Evolutionary conservation across 2,113 vertebrate genomes (phyloP).

Genomic region (Motacilla alba): DNA sequence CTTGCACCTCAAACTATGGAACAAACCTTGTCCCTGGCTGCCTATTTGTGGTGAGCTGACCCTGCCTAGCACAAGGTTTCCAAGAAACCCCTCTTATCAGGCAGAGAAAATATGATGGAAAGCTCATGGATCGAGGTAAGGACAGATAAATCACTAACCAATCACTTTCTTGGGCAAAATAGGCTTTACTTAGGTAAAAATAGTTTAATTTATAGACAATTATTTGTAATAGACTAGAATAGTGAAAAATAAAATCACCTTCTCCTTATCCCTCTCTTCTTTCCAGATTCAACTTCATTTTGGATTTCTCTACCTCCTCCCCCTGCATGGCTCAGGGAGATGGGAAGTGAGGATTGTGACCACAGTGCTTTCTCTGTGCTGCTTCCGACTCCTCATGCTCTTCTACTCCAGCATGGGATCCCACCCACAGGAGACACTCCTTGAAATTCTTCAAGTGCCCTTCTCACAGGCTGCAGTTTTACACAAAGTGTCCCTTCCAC

Average conservation of each 20-base stretch:
- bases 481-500: not conserved
- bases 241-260: not conserved
- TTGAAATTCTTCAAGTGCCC: not conserved
- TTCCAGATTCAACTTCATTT: not conserved
- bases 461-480: not conserved
- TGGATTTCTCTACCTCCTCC: not conserved
- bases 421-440: not conserved
- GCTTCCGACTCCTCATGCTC: not conserved
- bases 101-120: not conserved
- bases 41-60: not conserved
- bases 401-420: fast-evolving
- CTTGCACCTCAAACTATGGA: not conserved
- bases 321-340: fast-evolving
- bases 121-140: fast-evolving
- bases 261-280: not conserved
- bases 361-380: not conserved
- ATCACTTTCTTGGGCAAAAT: not conserved
- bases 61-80: not conserved
- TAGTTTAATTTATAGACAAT: not conserved
- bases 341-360: not conserved
- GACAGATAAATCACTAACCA: not conserved
- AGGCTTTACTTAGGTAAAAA: not conserved
- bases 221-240: not conserved
- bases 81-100: not conserved
- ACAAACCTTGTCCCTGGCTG: not conserved